Percentiles rank a stretch among this genome's conserved stretches.
Evolutionary conservation across 2,888 invertebrate genomes (phyloP).

Genomic region (Linnaemya tessellans): DNA sequence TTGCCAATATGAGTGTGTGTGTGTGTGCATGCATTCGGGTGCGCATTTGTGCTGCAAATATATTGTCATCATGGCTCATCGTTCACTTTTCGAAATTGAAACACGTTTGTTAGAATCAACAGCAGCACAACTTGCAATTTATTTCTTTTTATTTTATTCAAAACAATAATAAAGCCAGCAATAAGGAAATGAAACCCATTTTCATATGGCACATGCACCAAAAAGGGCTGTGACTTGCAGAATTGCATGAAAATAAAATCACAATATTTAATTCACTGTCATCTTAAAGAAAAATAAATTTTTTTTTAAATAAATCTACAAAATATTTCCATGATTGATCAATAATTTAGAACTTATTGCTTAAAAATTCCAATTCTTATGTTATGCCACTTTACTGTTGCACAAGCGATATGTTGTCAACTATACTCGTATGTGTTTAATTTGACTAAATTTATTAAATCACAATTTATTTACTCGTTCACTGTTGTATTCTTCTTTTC

Average conservation of each 20-base stretch:
- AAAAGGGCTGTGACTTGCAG: no score
- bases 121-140: slow-evolving; percentile 50
- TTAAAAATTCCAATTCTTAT: no score
- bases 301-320: no score
- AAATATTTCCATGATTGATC: no score
- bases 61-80: slow-evolving; percentile 55
- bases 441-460: slow-evolving; percentile 36
- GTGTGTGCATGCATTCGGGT: neutral
- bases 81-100: slow-evolving; percentile 40
- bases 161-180: slow-evolving; percentile 20
- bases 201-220: neutral
- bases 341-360: no score
- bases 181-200: slow-evolving; percentile 17
- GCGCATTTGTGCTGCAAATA: slow-evolving; percentile 9
- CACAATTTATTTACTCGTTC: slow-evolving; percentile 25
- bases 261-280: no score
- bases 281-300: no score
- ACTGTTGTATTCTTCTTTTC: neutral
- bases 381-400: no score
- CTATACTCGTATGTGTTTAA: neutral
- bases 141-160: slow-evolving; percentile 20
- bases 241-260: no score
- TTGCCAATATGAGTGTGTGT: slow-evolving; percentile 9
- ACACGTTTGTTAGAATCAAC: slow-evolving; percentile 30
- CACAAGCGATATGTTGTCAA: neutral